These are phyloP conservation scores for Amyelois transitella DNA, from an alignment of 1,140 invertebrate genomes.

Conservation along the genomic window DNA sequence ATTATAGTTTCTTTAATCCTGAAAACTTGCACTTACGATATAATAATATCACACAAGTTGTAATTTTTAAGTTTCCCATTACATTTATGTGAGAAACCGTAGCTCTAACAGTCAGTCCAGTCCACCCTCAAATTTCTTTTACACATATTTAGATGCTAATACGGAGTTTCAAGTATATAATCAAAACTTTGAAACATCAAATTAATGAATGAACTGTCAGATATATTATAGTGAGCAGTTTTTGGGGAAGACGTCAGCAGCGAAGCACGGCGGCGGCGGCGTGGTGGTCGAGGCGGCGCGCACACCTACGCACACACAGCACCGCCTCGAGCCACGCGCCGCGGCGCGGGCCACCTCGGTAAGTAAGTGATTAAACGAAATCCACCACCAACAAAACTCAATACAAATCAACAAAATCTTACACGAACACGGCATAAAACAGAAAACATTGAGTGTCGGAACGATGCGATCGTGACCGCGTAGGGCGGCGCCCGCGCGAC, in stretches of 20 bases:
- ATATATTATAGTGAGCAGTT: neutral
- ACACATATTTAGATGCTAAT: neutral
- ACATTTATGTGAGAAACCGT: too few species aligned
- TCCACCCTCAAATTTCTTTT: too few species aligned
- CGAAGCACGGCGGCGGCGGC: slow-evolving; percentile 19
- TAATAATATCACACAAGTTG: too few species aligned
- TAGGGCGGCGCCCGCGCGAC: slow-evolving; percentile 56
- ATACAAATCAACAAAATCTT: slow-evolving; percentile 71
- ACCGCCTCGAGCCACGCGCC: slow-evolving; percentile 21
- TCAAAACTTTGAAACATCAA: too few species aligned
- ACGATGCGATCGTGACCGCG: slow-evolving; percentile 62
- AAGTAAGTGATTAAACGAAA: slow-evolving; percentile 72
- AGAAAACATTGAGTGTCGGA: slow-evolving; percentile 68
- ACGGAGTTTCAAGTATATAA: too few species aligned
- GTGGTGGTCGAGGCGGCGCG: slow-evolving; percentile 28
- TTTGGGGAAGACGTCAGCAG: slow-evolving; percentile 1
- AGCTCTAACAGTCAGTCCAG: too few species aligned
- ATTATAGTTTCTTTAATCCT: neutral
- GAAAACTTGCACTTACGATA: too few species aligned
- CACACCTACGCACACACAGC: slow-evolving; percentile 42
- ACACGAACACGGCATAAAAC: slow-evolving; percentile 74
- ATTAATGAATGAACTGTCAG: neutral
- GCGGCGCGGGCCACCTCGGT: slow-evolving; percentile 24
- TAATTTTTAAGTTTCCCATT: too few species aligned
- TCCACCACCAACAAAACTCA: slow-evolving; percentile 74